Evolutionary conservation across 2,888 invertebrate species (phyloP).

Genomic region (Cetonia aurata): DNA sequence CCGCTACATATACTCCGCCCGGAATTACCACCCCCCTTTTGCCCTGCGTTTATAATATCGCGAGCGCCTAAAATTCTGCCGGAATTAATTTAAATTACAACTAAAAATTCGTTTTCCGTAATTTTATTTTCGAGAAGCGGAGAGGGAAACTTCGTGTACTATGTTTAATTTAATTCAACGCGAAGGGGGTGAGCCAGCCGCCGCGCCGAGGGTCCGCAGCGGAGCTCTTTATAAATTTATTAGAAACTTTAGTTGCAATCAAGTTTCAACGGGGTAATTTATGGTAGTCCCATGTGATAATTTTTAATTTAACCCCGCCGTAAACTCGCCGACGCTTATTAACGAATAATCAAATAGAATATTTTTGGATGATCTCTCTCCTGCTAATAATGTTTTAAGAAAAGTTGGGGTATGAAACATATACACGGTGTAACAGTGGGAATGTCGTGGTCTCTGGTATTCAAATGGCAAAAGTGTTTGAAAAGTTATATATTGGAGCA

Average conservation of each 20-base stretch:
- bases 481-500: too few species aligned
- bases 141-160: conserved; percentile 25
- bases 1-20: conserved; percentile 22
- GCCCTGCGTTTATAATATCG: conserved; percentile 23
- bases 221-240: conserved; percentile 36
- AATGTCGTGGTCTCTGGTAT: too few species aligned
- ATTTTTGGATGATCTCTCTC: too few species aligned
- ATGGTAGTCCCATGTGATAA: conserved; percentile 18
- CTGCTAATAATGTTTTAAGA: too few species aligned
- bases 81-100: conserved; percentile 41
- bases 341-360: neutral
- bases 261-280: conserved; percentile 18
- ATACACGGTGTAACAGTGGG: too few species aligned
- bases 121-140: conserved; percentile 33
- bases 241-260: conserved; percentile 32
- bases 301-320: conserved; percentile 19
- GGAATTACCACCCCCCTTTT: conserved; percentile 31
- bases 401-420: too few species aligned
- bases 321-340: conserved; percentile 6
- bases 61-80: conserved; percentile 35
- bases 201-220: conserved; percentile 9
- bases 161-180: conserved; percentile 37
- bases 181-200: conserved; percentile 22
- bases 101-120: conserved; percentile 33
- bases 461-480: too few species aligned